Conservation (phyloP, 1,140 invertebrate species). For the Plutomurus gul region DNA sequence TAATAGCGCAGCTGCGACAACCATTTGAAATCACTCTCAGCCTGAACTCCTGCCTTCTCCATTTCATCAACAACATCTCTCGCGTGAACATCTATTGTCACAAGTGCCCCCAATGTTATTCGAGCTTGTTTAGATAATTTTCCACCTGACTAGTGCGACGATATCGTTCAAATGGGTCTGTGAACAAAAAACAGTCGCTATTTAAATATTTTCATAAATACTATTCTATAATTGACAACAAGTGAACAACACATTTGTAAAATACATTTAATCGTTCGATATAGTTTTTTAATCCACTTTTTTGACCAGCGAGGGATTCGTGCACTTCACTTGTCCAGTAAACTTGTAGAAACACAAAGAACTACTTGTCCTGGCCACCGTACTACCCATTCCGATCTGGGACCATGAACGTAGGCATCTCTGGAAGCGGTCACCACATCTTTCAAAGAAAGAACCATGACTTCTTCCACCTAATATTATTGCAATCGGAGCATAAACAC, state of each 20-base stretch:
- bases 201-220: no score
- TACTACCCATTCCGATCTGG: conserved; percentile 74
- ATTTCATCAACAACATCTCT: conserved; percentile 82
- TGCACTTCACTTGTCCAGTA: conserved; percentile 86
- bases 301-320: conserved; percentile 64
- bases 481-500: conserved; percentile 51
- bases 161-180: conserved; percentile 63
- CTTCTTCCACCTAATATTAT: conserved; percentile 76
- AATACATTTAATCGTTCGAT: conserved; percentile 53
- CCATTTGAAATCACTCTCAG: conserved; percentile 88
- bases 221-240: no score
- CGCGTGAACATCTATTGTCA: conserved; percentile 90
- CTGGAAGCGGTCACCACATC: conserved; percentile 74
- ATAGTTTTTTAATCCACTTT: conserved; percentile 59
- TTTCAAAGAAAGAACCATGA: conserved; percentile 77
- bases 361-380: conserved; percentile 89
- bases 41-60: conserved; percentile 68
- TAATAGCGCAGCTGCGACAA: conserved; percentile 88
- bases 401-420: conserved; percentile 68
- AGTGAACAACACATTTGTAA: not conserved
- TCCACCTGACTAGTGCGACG: conserved; percentile 63
- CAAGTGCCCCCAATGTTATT: conserved; percentile 81
- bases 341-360: conserved; percentile 81
- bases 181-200: not conserved
- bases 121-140: conserved; percentile 67